Conservation (phyloP, 2,888 invertebrate species). For the Nephrotoma appendiculata region DNA sequence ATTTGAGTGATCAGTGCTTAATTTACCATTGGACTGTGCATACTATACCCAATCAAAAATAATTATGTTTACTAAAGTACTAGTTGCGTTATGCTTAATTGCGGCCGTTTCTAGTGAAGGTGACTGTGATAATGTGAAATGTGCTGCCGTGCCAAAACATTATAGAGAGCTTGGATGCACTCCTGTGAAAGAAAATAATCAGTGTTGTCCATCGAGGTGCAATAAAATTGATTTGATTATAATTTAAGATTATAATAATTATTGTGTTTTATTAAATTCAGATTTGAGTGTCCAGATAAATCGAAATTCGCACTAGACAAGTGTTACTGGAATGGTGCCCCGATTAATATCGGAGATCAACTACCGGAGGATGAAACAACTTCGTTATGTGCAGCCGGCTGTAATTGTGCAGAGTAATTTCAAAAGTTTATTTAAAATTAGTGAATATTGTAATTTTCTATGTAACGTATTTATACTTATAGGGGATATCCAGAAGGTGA, state of each 20-base stretch:
- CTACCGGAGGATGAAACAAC: not conserved
- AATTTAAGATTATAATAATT: not conserved
- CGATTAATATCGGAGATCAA: not conserved
- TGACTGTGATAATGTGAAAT: not conserved
- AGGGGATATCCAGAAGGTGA: not conserved
- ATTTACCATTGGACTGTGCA: not conserved
- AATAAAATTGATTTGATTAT: not conserved
- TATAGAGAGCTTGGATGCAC: slow-evolving; percentile 12
- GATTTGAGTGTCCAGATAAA: not conserved
- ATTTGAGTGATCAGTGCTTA: not conserved
- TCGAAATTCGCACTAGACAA: not conserved
- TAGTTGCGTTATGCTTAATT: not conserved
- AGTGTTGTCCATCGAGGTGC: slow-evolving; percentile 10
- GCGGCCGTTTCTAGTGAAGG: not conserved
- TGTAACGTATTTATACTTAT: not conserved
- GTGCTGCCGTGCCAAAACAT: slow-evolving; percentile 6
- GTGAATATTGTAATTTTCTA: not conserved
- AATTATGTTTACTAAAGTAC: not conserved
- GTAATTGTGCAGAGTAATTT: not conserved
- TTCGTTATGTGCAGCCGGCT: not conserved
- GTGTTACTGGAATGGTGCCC: not conserved
- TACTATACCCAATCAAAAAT: not conserved
- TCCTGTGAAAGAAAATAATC: slow-evolving; percentile 9
- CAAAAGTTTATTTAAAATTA: not conserved
- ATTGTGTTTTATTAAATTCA: not conserved